Percentiles rank a stretch among this genome's conserved stretches.
Conservation (phyloP, 2,797 vertebrate species). For the Enteromius trimaculatus region DNA sequence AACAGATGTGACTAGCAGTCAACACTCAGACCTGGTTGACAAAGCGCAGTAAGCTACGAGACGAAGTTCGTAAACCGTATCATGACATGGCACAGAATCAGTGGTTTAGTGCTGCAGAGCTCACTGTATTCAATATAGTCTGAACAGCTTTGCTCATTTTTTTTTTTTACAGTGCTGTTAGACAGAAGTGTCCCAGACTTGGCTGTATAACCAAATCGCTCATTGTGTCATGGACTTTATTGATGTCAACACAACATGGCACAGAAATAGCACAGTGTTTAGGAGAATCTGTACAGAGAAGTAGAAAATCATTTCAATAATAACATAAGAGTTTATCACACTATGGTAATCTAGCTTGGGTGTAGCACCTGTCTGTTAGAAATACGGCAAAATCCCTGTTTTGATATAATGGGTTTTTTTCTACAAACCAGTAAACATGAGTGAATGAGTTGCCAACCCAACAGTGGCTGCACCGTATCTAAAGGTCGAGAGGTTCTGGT, state of each 20-base stretch:
- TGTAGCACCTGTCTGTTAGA: conserved; percentile 52
- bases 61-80: conserved; percentile 36
- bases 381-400: conserved; percentile 51
- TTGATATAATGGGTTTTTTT: conserved; percentile 3
- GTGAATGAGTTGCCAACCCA: neutral
- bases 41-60: conserved; percentile 27
- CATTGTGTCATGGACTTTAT: conserved; percentile 9
- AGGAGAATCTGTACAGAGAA: conserved; percentile 31
- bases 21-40: neutral
- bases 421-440: conserved; percentile 26
- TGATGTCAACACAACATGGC: conserved; percentile 18
- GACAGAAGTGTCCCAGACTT: neutral
- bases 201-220: conserved; percentile 9
- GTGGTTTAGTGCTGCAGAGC: neutral
- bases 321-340: conserved; percentile 39
- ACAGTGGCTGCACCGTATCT: conserved; percentile 22
- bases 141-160: neutral
- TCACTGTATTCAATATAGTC: neutral
- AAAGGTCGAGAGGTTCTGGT: neutral
- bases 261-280: conserved; percentile 42
- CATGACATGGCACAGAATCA: conserved; percentile 30
- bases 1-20: conserved; percentile 36
- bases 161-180: neutral
- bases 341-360: conserved; percentile 26
- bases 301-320: conserved; percentile 28